Conservation (phyloP, 1,140 invertebrate genomes). For the Telenomus remus region DNA sequence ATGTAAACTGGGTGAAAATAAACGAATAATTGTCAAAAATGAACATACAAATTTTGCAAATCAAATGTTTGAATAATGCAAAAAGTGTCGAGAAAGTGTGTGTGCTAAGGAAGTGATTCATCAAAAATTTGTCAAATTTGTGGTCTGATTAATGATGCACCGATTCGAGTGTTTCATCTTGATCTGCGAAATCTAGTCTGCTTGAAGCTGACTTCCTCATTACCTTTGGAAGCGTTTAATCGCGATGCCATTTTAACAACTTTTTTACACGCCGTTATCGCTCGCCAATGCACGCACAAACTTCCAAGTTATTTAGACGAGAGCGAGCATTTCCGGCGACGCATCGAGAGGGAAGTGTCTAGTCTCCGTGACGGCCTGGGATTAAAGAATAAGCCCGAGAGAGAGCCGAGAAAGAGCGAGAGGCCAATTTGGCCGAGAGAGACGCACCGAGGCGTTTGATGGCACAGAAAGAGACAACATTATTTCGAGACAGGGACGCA, state of each 20-base stretch:
- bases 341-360: slow-evolving; percentile 46
- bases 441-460: slow-evolving; percentile 41
- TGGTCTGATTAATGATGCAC: too few relatives aligned
- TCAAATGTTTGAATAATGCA: too few relatives aligned
- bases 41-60: too few relatives aligned
- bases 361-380: slow-evolving; percentile 26
- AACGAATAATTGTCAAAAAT: too few relatives aligned
- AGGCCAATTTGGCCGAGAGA: slow-evolving; percentile 22
- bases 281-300: slow-evolving; percentile 7
- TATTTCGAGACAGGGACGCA: background rate
- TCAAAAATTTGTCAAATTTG: too few relatives aligned
- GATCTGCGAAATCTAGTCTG: slow-evolving; percentile 15
- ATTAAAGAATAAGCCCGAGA: slow-evolving; percentile 34
- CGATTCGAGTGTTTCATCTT: slow-evolving; percentile 24
- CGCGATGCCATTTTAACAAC: slow-evolving; percentile 27
- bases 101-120: too few relatives aligned
- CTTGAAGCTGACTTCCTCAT: slow-evolving; percentile 36
- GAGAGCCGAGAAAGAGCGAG: slow-evolving; percentile 11
- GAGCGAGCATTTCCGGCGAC: slow-evolving; percentile 62
- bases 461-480: slow-evolving; percentile 11
- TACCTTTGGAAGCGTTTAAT: slow-evolving; percentile 20
- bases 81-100: too few relatives aligned
- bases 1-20: too few relatives aligned
- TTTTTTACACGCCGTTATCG: slow-evolving; percentile 25
- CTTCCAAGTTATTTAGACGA: slow-evolving; percentile 61